A percentile compares a stretch with the other conserved stretches of the same genome.
These are phyloP conservation scores for Spilarctia lutea DNA, from an alignment of 2,888 invertebrate species.

Conservation along the genomic window DNA sequence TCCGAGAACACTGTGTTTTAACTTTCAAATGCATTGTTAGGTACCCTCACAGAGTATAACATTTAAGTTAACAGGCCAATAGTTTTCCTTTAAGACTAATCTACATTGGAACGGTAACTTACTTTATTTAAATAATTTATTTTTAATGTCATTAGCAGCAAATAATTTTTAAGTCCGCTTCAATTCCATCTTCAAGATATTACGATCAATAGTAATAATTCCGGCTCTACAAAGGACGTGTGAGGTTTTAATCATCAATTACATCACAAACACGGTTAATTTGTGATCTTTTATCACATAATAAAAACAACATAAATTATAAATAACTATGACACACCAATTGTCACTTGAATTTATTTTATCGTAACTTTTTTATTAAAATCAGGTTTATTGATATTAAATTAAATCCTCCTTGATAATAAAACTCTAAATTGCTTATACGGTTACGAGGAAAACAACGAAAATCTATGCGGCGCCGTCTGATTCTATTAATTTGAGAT, in stretches of 20 bases:
- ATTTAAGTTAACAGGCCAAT: not conserved
- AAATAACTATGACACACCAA: constrained; percentile 42
- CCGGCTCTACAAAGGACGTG: not conserved
- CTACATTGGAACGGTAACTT: not conserved
- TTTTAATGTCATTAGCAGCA: not conserved
- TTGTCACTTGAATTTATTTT: constrained; percentile 26
- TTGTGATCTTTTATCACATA: constrained; percentile 40
- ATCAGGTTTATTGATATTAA: constrained; percentile 21
- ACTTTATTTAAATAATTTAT: not conserved
- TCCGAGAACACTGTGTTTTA: not conserved
- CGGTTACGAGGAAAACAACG: not conserved
- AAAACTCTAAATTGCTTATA: constrained; percentile 1
- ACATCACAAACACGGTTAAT: constrained; percentile 49
- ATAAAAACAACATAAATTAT: constrained; percentile 44
- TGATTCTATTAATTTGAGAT: not conserved
- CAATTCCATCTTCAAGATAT: constrained; percentile 7
- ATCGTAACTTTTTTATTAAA: not conserved
- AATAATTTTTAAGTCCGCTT: not conserved
- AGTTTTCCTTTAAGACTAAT: not conserved
- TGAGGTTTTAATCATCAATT: constrained; percentile 18
- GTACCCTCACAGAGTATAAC: no score
- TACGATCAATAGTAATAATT: not conserved
- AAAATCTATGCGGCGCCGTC: not conserved
- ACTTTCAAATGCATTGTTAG: no score
- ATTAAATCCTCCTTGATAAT: not conserved